Percentiles rank a stretch among this genome's conserved stretches.
Conservation (phyloP, 2,113 vertebrate species). For the Bagarius yarrelli region DNA sequence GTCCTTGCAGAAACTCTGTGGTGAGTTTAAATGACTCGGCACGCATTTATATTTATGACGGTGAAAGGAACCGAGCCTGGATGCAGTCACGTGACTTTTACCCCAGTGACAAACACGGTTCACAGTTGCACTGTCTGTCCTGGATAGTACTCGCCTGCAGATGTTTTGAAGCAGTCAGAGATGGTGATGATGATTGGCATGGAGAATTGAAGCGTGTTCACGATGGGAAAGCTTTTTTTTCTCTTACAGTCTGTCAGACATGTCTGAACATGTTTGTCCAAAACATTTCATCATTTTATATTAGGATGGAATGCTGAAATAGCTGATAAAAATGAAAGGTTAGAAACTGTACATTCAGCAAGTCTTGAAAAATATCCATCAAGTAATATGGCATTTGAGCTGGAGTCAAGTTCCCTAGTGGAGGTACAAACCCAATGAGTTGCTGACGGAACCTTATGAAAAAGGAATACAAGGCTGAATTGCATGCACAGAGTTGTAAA, state of each 20-base stretch:
- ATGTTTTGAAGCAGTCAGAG: background rate
- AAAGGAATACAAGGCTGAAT: background rate
- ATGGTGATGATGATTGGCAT: background rate
- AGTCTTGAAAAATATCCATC: background rate
- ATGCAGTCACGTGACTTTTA: background rate
- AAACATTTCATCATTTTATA: background rate
- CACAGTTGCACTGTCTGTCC: background rate
- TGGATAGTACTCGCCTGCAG: background rate
- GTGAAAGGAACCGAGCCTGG: background rate
- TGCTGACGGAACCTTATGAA: background rate
- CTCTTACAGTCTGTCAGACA: background rate
- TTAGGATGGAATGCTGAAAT: background rate
- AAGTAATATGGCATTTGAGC: background rate
- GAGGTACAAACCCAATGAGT: background rate
- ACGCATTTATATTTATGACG: background rate
- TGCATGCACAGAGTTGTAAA: background rate
- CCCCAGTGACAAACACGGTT: background rate
- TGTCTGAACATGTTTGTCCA: background rate
- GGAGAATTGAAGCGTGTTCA: background rate
- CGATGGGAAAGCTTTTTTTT: background rate
- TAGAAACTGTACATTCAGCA: background rate
- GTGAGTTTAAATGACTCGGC: constrained; percentile 66
- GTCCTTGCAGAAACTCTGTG: constrained; percentile 91
- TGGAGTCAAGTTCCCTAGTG: constrained; percentile 1
- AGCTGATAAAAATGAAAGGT: background rate